These are phyloP conservation scores for Halcyon malimbica DNA, from an alignment of 2,113 vertebrate species.

Conservation along the genomic window DNA sequence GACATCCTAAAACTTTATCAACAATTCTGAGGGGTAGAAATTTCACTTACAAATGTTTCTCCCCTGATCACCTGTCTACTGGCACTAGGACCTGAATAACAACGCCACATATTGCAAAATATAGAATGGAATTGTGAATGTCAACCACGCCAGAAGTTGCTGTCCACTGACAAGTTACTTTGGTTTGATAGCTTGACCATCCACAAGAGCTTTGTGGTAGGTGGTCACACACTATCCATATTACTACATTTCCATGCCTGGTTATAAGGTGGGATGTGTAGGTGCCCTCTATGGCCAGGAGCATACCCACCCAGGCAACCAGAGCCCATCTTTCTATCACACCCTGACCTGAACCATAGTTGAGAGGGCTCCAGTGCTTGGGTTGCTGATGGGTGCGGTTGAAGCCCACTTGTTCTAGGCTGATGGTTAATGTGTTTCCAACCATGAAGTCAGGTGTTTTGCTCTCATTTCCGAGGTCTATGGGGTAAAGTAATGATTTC, in stretches of 20 bases:
- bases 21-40: neutral
- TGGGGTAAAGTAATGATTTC: neutral
- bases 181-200: neutral
- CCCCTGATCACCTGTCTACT: neutral
- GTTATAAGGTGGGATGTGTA: neutral
- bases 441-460: neutral
- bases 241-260: too few species aligned
- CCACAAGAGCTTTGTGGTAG: neutral
- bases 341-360: neutral
- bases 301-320: neutral
- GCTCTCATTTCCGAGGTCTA: neutral
- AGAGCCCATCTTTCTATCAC: neutral
- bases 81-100: neutral
- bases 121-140: neutral
- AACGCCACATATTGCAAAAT: neutral
- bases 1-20: neutral
- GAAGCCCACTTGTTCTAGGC: neutral
- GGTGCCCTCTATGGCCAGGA: neutral
- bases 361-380: neutral
- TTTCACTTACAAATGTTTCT: neutral
- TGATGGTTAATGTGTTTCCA: neutral
- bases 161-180: neutral
- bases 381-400: rapidly evolving
- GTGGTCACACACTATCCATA: neutral
- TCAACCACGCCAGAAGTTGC: neutral